These are phyloP conservation scores for Apogon talboti DNA, from an alignment of 2,797 vertebrate genomes.

Conservation along the genomic window DNA sequence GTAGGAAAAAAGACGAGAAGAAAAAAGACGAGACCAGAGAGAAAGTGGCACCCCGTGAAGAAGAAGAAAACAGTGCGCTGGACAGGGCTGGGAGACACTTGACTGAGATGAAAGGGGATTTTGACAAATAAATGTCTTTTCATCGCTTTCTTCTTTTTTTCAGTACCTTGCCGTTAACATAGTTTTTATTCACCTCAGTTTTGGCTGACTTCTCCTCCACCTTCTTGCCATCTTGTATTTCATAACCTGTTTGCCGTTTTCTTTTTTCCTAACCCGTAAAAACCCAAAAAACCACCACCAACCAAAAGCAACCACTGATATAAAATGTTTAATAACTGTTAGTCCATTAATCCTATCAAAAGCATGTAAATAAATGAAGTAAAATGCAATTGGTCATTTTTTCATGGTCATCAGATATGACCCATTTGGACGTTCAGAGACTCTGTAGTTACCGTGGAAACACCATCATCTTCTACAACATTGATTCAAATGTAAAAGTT, in stretches of 20 bases:
- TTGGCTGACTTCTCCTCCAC: conserved; percentile 18
- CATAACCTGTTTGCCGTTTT: conserved; percentile 17
- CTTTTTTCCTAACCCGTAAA: too few species aligned
- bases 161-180: conserved; percentile 24
- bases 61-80: conserved; percentile 42
- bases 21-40: conserved; percentile 42
- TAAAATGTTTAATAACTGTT: too few species aligned
- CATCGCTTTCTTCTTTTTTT: conserved; percentile 32
- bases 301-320: too few species aligned
- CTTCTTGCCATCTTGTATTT: conserved; percentile 26
- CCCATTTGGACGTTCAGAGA: too few species aligned
- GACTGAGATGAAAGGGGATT: conserved; percentile 61
- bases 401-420: too few species aligned
- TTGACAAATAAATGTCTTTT: conserved; percentile 68
- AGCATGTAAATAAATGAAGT: too few species aligned
- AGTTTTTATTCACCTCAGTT: conserved; percentile 34
- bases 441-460: too few species aligned
- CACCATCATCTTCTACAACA: too few species aligned
- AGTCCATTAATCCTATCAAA: too few species aligned
- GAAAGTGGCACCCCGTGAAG: conserved; percentile 64
- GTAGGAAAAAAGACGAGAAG: neutral
- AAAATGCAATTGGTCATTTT: too few species aligned
- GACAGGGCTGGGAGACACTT: conserved; percentile 46
- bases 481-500: too few species aligned
- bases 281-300: too few species aligned